phyloP scores from a whole-genome alignment of 37 sponge, comb jelly and placozoan genomes.

The Bolinopsis microptera region DNA sequence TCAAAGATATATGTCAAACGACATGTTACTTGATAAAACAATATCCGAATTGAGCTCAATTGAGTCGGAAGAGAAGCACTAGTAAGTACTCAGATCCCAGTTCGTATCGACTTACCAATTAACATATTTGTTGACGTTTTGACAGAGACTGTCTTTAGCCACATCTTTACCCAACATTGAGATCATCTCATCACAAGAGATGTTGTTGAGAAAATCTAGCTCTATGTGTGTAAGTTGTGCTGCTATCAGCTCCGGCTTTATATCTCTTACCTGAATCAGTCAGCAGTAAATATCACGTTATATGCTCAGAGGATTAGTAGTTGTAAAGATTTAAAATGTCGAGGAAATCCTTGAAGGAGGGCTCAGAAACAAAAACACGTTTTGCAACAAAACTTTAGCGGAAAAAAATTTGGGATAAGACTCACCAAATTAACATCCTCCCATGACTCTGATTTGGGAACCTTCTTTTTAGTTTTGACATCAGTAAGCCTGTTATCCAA shows the following conservation, averaged over 20 bases:
- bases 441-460: conserved; percentile 27
- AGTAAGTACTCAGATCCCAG: no score
- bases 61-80: no score
- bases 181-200: conserved; percentile 13
- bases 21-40: no score
- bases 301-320: background rate
- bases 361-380: no score
- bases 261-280: conserved; percentile 17
- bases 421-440: conserved; percentile 18
- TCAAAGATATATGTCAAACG: no score
- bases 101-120: conserved; percentile 53
- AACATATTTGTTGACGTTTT: conserved; percentile 24
- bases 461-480: conserved; percentile 30
- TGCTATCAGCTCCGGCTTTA: conserved; percentile 34
- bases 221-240: conserved; percentile 40
- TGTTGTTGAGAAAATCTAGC: conserved; percentile 19
- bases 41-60: no score
- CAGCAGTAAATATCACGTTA: background rate
- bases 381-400: no score
- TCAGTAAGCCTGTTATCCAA: conserved; percentile 25
- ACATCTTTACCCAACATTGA: conserved; percentile 53
- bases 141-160: background rate
- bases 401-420: no score
- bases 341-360: no score
- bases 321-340: background rate